Conservation (phyloP, 2,888 invertebrate species). For the Microplitis manilae region DNA sequence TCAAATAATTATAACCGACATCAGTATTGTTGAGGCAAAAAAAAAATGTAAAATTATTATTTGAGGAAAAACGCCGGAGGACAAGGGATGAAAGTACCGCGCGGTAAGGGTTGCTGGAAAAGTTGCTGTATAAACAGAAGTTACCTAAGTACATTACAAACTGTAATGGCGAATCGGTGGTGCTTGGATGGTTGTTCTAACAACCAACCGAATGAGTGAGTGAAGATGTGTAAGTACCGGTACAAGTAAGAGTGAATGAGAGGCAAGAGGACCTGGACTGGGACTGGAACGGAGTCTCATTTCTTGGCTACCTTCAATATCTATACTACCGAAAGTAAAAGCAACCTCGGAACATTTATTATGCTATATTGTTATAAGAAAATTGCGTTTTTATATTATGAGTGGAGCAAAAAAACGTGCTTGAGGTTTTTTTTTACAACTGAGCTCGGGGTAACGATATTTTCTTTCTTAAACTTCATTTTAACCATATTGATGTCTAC, state of each 20-base stretch:
- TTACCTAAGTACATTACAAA: constrained; percentile 71
- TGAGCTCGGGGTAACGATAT: constrained; percentile 23
- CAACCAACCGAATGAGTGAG: constrained; percentile 47
- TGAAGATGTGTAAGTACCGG: constrained; percentile 1
- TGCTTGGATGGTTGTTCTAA: constrained; percentile 58
- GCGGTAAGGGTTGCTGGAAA: constrained; percentile 56
- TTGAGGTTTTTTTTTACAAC: constrained; percentile 30
- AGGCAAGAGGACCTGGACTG: constrained; percentile 1
- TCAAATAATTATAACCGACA: neutral
- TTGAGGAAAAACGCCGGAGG: constrained; percentile 61
- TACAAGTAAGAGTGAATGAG: neutral
- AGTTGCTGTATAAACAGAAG: constrained; percentile 71
- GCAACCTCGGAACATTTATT: constrained; percentile 65
- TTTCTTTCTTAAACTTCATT: constrained; percentile 15
- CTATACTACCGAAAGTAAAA: constrained; percentile 42
- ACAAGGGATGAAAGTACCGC: constrained; percentile 42
- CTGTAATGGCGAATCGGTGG: constrained; percentile 69
- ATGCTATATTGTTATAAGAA: constrained; percentile 70
- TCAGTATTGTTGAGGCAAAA: neutral
- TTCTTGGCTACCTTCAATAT: no score
- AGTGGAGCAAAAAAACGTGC: constrained; percentile 51
- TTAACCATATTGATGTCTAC: constrained; percentile 33
- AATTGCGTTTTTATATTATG: constrained; percentile 67
- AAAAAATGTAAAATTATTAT: constrained; percentile 65
- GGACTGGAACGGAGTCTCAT: constrained; percentile 28